phyloP scores from a whole-genome alignment of 2,113 vertebrate genomes.

The Brienomyrus longianalis region DNA sequence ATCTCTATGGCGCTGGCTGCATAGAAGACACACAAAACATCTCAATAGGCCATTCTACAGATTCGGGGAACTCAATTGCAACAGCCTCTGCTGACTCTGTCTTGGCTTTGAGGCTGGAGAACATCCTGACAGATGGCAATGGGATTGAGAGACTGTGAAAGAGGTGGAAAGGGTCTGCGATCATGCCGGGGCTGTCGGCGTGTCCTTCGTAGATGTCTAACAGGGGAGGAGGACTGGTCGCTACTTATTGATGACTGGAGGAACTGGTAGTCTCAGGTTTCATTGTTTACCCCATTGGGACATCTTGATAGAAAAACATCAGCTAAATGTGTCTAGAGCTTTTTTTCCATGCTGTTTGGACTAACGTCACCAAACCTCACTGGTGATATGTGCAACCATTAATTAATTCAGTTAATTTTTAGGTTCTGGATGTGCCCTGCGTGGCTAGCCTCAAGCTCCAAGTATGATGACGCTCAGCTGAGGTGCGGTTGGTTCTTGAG shows the following conservation, averaged over 20 bases:
- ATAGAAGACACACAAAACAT: background rate
- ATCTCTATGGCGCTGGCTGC: background rate
- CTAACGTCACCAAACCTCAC: background rate
- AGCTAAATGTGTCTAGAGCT: background rate
- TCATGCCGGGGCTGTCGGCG: background rate
- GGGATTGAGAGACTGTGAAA: background rate
- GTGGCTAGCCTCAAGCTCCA: background rate
- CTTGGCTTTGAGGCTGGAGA: background rate
- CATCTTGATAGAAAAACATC: background rate
- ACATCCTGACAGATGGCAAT: background rate
- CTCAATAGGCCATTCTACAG: background rate
- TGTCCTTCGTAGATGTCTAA: background rate
- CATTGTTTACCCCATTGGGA: background rate
- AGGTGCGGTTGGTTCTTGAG: background rate
- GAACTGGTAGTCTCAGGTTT: background rate
- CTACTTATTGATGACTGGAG: background rate
- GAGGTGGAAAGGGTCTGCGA: background rate
- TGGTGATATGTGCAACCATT: background rate
- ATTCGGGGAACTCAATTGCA: background rate
- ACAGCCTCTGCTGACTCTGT: background rate
- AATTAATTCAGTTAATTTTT: background rate
- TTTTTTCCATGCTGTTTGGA: background rate
- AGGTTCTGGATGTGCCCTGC: background rate
- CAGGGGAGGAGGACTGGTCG: background rate
- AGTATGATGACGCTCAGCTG: background rate